Evolutionary conservation across 2,888 invertebrate species (phyloP), one percentile per base, ranked within the genome.

Genomic region (Phyllotreta cruciferae): DNA sequence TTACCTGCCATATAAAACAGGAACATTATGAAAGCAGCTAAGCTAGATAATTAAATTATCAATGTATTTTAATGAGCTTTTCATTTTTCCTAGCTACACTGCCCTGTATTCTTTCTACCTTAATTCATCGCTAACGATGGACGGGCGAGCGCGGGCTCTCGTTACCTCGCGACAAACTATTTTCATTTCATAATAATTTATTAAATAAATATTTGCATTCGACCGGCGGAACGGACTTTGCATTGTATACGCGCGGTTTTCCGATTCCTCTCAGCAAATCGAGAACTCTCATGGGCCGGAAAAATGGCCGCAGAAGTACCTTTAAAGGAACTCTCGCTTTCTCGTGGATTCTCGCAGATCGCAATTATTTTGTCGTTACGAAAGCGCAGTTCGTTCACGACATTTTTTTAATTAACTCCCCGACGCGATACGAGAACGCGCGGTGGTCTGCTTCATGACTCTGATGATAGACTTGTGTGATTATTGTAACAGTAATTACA

Each of bases 161-260:
- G n/a, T 45, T 41, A 56, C 38, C 50, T 55, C 67, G 70, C 62
- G 69, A 70, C 70, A 70, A 72, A 71, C 72, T 72, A 73, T 74
- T 74, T 74, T 74, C 73, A 65, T 73, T 74, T 67, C 69, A 66
- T 72, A 67, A 71, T 71, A 72, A 73, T 72, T 74, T 73, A 72
- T 72, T 72, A 71, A 71, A 71, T 71, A 74, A 74, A 74, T 74
- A 74, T 74, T 74, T 73, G 74, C 44, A 56, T 42, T 66, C 41
- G 62, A 56, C 49, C 44, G 62, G 44, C 52, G 36, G 39, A 62
- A 62, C 14, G 45, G 45, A 45, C 45, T 56, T 35, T 52, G 35
- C 37, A 14, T 57, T 24, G 39, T 24, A 24, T 4, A 24, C 24
- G 4, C 24, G 4, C 24, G 24, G 24, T 24, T 24, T 24, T 24